Conservation (phyloP, 1,140 invertebrate genomes). For the Zaprionus davidi region DNA sequence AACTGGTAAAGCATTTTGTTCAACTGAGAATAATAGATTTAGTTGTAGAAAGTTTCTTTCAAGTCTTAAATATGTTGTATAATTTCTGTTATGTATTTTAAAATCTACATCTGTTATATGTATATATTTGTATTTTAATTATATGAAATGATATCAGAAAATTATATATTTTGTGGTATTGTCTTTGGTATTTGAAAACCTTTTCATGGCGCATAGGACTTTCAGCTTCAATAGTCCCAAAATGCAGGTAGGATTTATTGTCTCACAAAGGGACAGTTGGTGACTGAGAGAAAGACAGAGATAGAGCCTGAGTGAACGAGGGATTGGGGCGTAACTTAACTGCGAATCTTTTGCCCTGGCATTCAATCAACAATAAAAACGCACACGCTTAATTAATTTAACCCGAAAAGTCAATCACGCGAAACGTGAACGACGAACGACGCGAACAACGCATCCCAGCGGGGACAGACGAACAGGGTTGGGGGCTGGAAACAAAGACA, state of each 20-base stretch:
- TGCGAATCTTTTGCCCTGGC: slow-evolving; percentile 24
- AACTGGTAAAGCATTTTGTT: neutral
- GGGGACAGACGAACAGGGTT: slow-evolving; percentile 3
- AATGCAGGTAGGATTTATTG: neutral
- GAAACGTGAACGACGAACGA: slow-evolving; percentile 61
- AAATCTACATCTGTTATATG: too few species aligned
- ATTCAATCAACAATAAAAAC: slow-evolving; percentile 81
- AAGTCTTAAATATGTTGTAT: neutral
- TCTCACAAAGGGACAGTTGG: neutral
- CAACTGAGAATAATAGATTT: neutral
- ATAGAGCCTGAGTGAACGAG: neutral
- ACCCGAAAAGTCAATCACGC: slow-evolving; percentile 76
- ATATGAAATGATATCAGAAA: too few species aligned
- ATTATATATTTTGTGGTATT: too few species aligned
- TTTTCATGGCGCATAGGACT: neutral
- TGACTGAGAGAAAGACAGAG: neutral
- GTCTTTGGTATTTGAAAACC: too few species aligned
- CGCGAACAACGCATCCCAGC: slow-evolving; percentile 25
- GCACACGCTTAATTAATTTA: slow-evolving; percentile 82
- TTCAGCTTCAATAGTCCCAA: neutral
- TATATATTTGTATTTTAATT: too few species aligned
- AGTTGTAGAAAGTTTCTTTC: neutral
- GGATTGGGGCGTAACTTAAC: neutral
- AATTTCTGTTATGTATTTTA: neutral
- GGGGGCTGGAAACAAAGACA: too few species aligned